Evolutionary conservation across 2,113 vertebrate genomes (phyloP), one percentile per base, ranked within the genome.

Genomic region (Catharus minimus): DNA sequence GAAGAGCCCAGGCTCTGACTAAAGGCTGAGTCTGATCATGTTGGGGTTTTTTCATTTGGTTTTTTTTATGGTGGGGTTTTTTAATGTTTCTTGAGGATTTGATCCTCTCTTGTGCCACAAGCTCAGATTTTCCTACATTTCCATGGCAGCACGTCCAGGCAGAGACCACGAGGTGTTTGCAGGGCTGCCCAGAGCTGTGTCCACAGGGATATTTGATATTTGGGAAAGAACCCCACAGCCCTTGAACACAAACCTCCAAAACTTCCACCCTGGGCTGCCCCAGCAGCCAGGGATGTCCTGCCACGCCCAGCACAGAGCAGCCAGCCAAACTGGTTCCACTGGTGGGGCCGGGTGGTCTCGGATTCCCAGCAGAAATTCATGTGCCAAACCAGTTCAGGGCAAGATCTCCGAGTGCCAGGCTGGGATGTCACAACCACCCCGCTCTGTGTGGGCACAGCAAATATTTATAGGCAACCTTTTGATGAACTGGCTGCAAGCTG

Each of bases 401-500:
- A 69, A 95, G 77, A 72, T 88, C 73, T 68, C 60, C 19, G 7
- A 73, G 71, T 85, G 86, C 85, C 95, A 92, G 84, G 53, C 1
- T 0, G 33, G 81, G 90, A 61, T 95, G 95, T 95, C 95, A 93
- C 93, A 95, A 93, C 78, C 83, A 38, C 81, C 74, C 56, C 47
- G 39, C 20, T 0, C 55, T 89, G 86, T 94, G 90, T 96, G 93
- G 95, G 95, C 95, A 95, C 74, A 61, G 76, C 88, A 68, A 76
- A 69, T 95, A 95, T 96, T 95, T 95, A 94, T 92, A 96, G 92
- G 47, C 95, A 95, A 95, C 92, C 92, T 95, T 44, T 69, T 39
- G 50, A 36, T 93, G 91, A 96, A 95, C 93, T 93, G 92, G 38
- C 94, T 94, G 64, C 23, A 92, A 69, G 87, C 58, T 82, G 20